Evolutionary conservation across 2,113 vertebrate genomes (phyloP).

Genomic region (Danionella cerebrum): DNA sequence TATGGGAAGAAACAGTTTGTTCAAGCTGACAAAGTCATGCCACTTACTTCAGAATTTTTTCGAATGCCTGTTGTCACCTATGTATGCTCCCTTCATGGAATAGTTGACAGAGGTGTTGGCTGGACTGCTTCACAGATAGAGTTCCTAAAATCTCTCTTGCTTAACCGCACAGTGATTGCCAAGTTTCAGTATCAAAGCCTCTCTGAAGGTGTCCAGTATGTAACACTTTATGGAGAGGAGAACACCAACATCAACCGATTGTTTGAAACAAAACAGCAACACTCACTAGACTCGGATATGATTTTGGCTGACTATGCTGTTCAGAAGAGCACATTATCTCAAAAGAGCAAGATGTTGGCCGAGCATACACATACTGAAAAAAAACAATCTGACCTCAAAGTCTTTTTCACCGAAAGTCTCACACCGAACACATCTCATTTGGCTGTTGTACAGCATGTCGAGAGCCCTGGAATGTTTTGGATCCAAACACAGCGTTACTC

Average conservation of each 20-base stretch:
- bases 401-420: conserved; percentile 48
- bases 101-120: conserved; percentile 68
- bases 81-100: conserved; percentile 74
- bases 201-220: conserved; percentile 79
- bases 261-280: conserved; percentile 64
- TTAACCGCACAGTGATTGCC: conserved; percentile 68
- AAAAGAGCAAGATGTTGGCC: not conserved
- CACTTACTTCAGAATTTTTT: conserved; percentile 73
- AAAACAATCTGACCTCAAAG: not conserved
- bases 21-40: conserved; percentile 60
- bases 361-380: not conserved
- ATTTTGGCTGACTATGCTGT: conserved; percentile 31
- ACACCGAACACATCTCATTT: conserved; percentile 55
- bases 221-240: conserved; percentile 75
- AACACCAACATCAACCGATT: conserved; percentile 72
- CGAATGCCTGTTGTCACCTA: conserved; percentile 89
- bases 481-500: conserved; percentile 66
- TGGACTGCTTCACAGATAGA: conserved; percentile 70
- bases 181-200: conserved; percentile 78
- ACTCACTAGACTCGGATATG: conserved; percentile 46
- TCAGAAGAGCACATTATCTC: not conserved
- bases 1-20: conserved; percentile 79
- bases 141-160: conserved; percentile 67
- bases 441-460: conserved; percentile 64
- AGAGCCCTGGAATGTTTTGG: conserved; percentile 79